Evolutionary conservation across 2,113 vertebrate species (phyloP).

Genomic region (Eulemur rufifrons): DNA sequence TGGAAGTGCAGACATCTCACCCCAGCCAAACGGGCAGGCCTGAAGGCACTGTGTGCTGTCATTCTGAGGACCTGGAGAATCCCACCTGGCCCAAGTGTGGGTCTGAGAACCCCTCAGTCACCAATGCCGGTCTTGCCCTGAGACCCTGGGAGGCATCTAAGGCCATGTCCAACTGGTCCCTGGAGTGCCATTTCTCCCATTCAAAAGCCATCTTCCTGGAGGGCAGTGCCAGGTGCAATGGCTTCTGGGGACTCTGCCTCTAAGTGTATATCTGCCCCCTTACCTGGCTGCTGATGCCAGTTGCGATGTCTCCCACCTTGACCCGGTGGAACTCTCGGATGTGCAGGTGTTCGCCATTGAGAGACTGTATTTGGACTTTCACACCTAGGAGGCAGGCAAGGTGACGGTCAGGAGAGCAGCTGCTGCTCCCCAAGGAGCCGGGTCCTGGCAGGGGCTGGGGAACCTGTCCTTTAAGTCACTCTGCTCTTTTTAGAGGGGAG

Average conservation of each 20-base stretch:
- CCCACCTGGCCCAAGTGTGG: neutral
- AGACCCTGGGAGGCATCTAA: neutral
- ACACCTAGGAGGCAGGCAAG: slow-evolving; percentile 87
- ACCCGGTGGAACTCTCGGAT: slow-evolving; percentile 94
- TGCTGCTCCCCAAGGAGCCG: neutral
- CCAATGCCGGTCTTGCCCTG: neutral
- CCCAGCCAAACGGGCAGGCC: neutral
- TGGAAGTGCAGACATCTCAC: neutral
- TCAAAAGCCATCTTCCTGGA: neutral
- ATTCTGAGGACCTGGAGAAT: neutral
- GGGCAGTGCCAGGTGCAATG: neutral
- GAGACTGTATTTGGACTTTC: slow-evolving; percentile 92
- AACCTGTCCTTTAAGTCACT: neutral
- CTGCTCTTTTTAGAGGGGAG: neutral
- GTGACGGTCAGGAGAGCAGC: neutral
- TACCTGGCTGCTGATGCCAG: slow-evolving; percentile 98
- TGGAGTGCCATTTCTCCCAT: neutral
- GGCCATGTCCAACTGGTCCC: neutral
- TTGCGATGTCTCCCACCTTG: slow-evolving; percentile 95
- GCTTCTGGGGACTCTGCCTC: neutral
- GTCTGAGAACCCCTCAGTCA: neutral
- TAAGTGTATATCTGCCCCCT: slow-evolving; percentile 36
- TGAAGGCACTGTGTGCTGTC: neutral
- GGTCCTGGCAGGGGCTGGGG: neutral
- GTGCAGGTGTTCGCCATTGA: slow-evolving; percentile 88